A percentile compares a stretch with the other conserved stretches of the same genome.
Conservation (phyloP, 1,140 invertebrate species). For the Bombus picipes region DNA sequence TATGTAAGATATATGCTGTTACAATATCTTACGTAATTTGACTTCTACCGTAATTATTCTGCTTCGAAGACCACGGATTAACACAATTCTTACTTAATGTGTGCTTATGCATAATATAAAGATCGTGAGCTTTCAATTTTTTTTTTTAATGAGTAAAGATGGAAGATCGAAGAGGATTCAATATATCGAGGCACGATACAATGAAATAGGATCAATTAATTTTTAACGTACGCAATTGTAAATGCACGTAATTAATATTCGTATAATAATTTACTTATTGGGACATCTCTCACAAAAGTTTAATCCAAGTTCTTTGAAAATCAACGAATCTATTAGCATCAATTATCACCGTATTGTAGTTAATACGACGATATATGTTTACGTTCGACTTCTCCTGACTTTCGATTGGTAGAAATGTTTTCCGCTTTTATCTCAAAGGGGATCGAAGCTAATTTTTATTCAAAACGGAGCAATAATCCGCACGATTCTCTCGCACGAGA, state of each 20-base stretch:
- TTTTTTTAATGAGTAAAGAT: not conserved
- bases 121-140: no score
- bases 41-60: not conserved
- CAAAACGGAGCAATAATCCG: not conserved
- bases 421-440: not conserved
- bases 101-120: no score
- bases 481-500: not conserved
- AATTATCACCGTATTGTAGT: not conserved
- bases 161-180: not conserved
- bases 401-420: not conserved
- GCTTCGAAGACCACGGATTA: not conserved
- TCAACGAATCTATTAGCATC: not conserved
- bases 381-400: not conserved
- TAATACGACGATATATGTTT: not conserved
- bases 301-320: not conserved
- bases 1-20: not conserved
- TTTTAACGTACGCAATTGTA: no score
- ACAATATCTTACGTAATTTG: not conserved
- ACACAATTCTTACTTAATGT: not conserved
- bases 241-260: no score
- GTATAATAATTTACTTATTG: not conserved
- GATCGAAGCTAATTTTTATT: not conserved
- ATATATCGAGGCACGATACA: not conserved
- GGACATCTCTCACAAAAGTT: not conserved
- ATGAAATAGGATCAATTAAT: not conserved